Evolutionary conservation across 2,888 invertebrate genomes (phyloP), one percentile per base, ranked within the genome.

Genomic region (Lottia scabra): DNA sequence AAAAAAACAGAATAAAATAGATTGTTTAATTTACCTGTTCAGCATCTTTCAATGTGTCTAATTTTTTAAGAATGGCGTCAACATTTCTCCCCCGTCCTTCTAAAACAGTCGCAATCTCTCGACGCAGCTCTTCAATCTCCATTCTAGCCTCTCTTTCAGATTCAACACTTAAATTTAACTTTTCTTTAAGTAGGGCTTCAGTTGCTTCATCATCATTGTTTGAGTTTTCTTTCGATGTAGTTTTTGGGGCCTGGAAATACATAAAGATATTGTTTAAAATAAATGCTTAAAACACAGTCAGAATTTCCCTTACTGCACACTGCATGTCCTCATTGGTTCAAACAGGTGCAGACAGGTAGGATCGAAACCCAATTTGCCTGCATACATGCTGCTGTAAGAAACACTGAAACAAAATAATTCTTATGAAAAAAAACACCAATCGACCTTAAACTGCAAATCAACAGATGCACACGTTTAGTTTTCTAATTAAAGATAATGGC

Each of bases 41-140:
- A 19, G 72, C 71, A 44, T 75, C 65, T 65, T 71, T 71, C 26
- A 80, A 48, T 19, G 71, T 68, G 5, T 76, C 80, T 45, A 83
- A 73, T 65, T 76, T 78, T 69, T 78, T 72, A 30, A 81, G 73
- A 63, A 80, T 75, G 38, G 69, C 70, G 26, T 71, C 77, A 12
- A 76, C 79, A 66, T 80, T 80, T 62, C 74, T 73, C 19, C 79
- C 80, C 64, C 78, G 75, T 56, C 79, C 81, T 71, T 81, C 75
- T 8, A 82, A 76, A n/a, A 81, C 71, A 15, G 65, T 56, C 10
- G 70, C 73, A 48, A 84, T 70, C 38, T 81, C 80, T 38, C 72
- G 72, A 65, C 80, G 79, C 19, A 84, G 79, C 46, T 72, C 76
- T 64, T 77, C 73, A 75, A 83, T 77, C 30, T 75, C 74, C 64